phyloP scores from a whole-genome alignment of 2,113 vertebrate species.

The Rhinoderma darwinii region DNA sequence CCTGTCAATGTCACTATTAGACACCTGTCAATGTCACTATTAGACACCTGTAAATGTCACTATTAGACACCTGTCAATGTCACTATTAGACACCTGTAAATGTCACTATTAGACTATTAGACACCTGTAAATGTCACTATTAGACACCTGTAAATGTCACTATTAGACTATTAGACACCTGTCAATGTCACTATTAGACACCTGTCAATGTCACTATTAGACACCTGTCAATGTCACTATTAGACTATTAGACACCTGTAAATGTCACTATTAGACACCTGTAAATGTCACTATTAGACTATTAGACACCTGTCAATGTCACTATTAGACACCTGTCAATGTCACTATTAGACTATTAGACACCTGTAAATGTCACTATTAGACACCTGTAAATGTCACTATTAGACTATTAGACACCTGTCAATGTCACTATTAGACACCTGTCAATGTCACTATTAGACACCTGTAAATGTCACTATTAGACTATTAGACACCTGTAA shows the following conservation, averaged over 20 bases:
- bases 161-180: neutral
- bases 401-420: neutral
- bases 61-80: neutral
- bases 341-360: constrained; percentile 3
- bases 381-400: constrained; percentile 18
- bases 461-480: too few relatives aligned
- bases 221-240: constrained; percentile 22
- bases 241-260: too few relatives aligned
- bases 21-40: too few relatives aligned
- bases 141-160: constrained; percentile 15
- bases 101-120: constrained; percentile 4
- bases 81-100: constrained; percentile 7
- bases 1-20: constrained; percentile 7
- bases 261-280: neutral
- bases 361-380: too few relatives aligned
- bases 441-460: constrained; percentile 8
- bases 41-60: constrained; percentile 15
- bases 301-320: constrained; percentile 7
- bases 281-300: constrained; percentile 13
- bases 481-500: neutral
- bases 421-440: constrained; percentile 19
- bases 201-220: too few relatives aligned
- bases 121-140: too few relatives aligned
- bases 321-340: constrained; percentile 15
- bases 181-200: constrained; percentile 15